phyloP scores from a whole-genome alignment of 2,113 vertebrate genomes.

The Istiophorus platypterus region DNA sequence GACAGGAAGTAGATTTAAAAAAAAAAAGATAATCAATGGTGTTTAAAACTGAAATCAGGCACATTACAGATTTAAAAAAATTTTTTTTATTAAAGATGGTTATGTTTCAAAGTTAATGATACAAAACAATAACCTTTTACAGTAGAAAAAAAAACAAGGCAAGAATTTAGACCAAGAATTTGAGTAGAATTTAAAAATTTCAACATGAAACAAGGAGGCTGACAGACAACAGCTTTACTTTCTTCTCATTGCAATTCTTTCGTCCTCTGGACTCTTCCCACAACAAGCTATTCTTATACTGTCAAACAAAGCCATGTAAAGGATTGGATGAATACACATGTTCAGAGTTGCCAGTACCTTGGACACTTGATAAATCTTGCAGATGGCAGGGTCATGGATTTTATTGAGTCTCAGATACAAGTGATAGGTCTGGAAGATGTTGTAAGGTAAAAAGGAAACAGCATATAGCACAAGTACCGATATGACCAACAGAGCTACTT shows the following conservation, averaged over 20 bases:
- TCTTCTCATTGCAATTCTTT: neutral
- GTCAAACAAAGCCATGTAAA: slow-evolving; percentile 86
- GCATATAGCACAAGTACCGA: slow-evolving; percentile 81
- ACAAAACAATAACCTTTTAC: neutral
- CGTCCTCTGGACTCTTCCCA: slow-evolving; percentile 47
- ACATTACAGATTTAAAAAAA: neutral
- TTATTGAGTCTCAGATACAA: neutral
- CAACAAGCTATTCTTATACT: slow-evolving; percentile 79
- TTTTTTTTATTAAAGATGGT: slow-evolving; percentile 9
- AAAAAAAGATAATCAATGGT: neutral
- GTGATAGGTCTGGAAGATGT: slow-evolving; percentile 76
- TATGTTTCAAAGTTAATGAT: neutral
- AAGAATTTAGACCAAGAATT: neutral
- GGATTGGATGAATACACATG: slow-evolving; percentile 88
- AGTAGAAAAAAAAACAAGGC: neutral
- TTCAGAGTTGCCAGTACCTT: slow-evolving; percentile 85
- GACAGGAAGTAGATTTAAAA: neutral
- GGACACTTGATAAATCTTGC: slow-evolving; percentile 79
- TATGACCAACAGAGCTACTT: slow-evolving; percentile 80
- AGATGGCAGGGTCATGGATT: fast-evolving
- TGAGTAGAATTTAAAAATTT: neutral
- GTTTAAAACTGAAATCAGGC: neutral
- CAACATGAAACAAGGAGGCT: neutral
- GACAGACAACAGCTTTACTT: neutral
- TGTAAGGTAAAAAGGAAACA: slow-evolving; percentile 88